Evolutionary conservation across 2,888 invertebrate species (phyloP).

Genomic region (Drosophila paramelanica): DNA sequence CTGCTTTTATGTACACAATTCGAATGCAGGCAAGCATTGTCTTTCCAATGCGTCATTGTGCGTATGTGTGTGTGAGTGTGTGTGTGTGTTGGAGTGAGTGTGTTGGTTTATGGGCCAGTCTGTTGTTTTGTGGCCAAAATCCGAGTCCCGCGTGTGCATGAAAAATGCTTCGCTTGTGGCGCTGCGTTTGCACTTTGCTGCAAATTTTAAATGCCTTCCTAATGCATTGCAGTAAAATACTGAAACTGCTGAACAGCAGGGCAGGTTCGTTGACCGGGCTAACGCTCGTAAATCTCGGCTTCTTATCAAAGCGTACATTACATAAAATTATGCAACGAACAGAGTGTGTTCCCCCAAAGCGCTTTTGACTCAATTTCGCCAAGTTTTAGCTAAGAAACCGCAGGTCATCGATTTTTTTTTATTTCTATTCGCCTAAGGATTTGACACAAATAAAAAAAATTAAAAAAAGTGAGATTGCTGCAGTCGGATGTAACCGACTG

Average conservation of each 20-base stretch:
- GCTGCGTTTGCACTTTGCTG: conserved; percentile 72
- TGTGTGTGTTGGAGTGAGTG: conserved; percentile 11
- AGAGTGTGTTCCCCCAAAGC: not conserved
- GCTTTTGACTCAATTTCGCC: conserved; percentile 2
- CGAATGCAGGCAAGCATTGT: conserved; percentile 60
- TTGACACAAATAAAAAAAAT: no score
- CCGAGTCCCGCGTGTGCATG: conserved; percentile 51
- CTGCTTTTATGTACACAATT: conserved; percentile 42
- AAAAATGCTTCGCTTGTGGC: conserved; percentile 56
- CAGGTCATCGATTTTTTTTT: no score
- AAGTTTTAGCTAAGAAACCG: not conserved
- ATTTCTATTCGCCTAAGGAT: no score
- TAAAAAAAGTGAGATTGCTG: no score
- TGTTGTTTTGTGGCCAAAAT: conserved; percentile 74
- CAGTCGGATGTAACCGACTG: no score
- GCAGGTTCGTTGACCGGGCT: conserved; percentile 34
- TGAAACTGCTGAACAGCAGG: conserved; percentile 22
- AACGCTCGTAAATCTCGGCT: conserved; percentile 40
- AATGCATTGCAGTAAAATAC: conserved; percentile 42
- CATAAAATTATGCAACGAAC: conserved; percentile 23
- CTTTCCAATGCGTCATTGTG: conserved; percentile 29
- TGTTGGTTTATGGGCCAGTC: conserved; percentile 62
- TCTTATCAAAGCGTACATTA: conserved; percentile 37
- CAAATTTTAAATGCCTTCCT: conserved; percentile 56
- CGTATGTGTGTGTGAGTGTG: conserved; percentile 18